Base-by-base conservation (phyloP, 1,140 invertebrate genomes). In the Lithobius niger region DNA sequence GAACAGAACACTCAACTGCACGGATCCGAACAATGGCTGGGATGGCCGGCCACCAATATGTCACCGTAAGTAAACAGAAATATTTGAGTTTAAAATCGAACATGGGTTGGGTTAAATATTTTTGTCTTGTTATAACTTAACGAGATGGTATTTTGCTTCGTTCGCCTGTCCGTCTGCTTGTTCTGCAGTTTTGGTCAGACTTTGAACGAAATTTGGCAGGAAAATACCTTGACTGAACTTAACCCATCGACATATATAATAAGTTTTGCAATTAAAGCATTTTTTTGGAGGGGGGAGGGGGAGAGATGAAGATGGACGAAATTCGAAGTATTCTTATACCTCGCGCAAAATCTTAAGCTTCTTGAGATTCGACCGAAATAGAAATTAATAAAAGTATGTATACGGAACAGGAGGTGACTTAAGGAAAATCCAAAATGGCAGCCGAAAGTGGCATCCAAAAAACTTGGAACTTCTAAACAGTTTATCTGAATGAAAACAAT, bases 21-120 rank as follows among this genome's bases (percentile, higher is more conserved):
- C 26, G 3, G 4, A 50, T 19, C 54, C 54, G 6, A n/a, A 40
- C 6, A 49, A 16, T 13, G 42, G 40, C 3, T 55, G 54, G 54
- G 13, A 6, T 3, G 54, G 31, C 3, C 10, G 2, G 10, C 2
- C 3, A 18, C 54, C 54, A 18, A 36, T 19, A 27, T 55, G 54
- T 40, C 25, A 52, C 25, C 19, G 54, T 55, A 55, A 55, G 54
- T 28, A 25, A 45, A 45, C 43, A 10, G n/a, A 10, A 36, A n/a
- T 10, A 36, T 10, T 10, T n/a, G 31, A 36, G n/a, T 36, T 10
- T 10, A 36, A 36, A n/a, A 10, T 10, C 10, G 10, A 10, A 36
- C 10, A 10, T n/a, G n/a, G n/a, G 10, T 10, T 36, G 10, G 10
- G n/a, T 36, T 36, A 36, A 18, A 10, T 45, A 45, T 45, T 45